These are phyloP conservation scores for Epirrhoe tristata DNA, from an alignment of 2,888 invertebrate genomes.

Conservation along the genomic window DNA sequence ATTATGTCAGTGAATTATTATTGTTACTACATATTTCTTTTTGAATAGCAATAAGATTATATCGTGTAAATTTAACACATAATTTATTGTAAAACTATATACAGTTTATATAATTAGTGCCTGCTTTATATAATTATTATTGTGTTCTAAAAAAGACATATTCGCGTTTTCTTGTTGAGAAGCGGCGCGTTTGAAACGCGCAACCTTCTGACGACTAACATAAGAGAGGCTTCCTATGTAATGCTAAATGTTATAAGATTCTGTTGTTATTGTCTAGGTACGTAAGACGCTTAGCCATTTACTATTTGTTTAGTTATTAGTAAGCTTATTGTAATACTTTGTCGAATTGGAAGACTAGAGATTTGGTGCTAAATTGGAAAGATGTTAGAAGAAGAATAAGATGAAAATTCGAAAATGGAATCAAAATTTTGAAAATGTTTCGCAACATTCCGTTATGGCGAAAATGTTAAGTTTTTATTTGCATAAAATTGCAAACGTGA, in stretches of 20 bases:
- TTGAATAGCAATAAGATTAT: slow-evolving; percentile 70
- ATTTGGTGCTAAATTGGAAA: slow-evolving; percentile 84
- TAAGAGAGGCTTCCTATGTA: slow-evolving; percentile 81
- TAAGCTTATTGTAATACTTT: slow-evolving; percentile 80
- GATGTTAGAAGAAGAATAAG: slow-evolving; percentile 68
- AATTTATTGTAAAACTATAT: slow-evolving; percentile 83
- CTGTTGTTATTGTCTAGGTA: slow-evolving; percentile 83
- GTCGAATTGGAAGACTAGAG: slow-evolving; percentile 83
- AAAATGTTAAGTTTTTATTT: slow-evolving; percentile 83
- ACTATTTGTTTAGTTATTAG: slow-evolving; percentile 75
- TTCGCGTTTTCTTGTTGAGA: slow-evolving; percentile 66
- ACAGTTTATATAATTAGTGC: slow-evolving; percentile 82
- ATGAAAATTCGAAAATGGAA: slow-evolving; percentile 55
- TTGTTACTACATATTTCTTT: slow-evolving; percentile 72
- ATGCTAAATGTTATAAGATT: slow-evolving; percentile 81
- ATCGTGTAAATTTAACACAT: slow-evolving; percentile 79
- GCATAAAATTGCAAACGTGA: slow-evolving; percentile 77
- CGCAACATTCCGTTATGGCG: slow-evolving; percentile 78
- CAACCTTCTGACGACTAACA: slow-evolving; percentile 68
- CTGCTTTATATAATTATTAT: slow-evolving; percentile 79
- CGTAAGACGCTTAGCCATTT: slow-evolving; percentile 81
- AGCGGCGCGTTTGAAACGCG: slow-evolving; percentile 72
- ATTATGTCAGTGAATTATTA: slow-evolving; percentile 56
- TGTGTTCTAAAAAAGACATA: slow-evolving; percentile 81
- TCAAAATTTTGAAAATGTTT: slow-evolving; percentile 53